These are phyloP conservation scores for Litocranius walleri DNA, from an alignment of 2,113 vertebrate species.

Conservation along the genomic window DNA sequence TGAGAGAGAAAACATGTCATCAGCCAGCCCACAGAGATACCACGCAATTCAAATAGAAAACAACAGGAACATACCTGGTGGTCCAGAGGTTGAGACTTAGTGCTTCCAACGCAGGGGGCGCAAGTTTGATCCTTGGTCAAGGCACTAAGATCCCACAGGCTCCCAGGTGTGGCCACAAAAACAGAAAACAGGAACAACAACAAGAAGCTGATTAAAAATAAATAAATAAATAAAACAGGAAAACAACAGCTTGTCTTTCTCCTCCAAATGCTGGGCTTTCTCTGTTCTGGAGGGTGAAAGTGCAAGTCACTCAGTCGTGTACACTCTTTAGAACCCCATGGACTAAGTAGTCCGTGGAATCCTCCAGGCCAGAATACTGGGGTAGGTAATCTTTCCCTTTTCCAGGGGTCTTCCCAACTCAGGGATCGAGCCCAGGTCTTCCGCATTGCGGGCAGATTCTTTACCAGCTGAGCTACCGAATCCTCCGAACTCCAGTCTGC, in stretches of 20 bases:
- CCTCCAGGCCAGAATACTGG: neutral
- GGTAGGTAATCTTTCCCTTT: neutral
- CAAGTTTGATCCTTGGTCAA: neutral
- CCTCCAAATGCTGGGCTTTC: neutral
- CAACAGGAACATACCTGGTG: neutral
- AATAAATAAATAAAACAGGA: neutral
- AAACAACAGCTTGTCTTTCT: neutral
- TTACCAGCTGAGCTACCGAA: neutral
- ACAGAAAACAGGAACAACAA: neutral
- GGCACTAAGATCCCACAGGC: neutral
- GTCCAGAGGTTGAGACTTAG: neutral
- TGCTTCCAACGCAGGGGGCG: neutral
- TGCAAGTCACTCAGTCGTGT: neutral
- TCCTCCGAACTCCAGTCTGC: neutral
- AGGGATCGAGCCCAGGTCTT: neutral
- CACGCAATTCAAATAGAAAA: neutral
- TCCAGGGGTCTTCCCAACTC: neutral
- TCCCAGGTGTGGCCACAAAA: neutral
- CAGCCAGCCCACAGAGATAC: neutral
- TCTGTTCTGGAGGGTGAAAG: neutral
- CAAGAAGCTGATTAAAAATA: neutral
- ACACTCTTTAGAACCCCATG: neutral
- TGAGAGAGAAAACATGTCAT: neutral
- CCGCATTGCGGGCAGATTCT: neutral
- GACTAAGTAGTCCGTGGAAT: neutral